Base-by-base conservation (phyloP, 2,888 invertebrate species). In the Lithophane ornitopus region DNA sequence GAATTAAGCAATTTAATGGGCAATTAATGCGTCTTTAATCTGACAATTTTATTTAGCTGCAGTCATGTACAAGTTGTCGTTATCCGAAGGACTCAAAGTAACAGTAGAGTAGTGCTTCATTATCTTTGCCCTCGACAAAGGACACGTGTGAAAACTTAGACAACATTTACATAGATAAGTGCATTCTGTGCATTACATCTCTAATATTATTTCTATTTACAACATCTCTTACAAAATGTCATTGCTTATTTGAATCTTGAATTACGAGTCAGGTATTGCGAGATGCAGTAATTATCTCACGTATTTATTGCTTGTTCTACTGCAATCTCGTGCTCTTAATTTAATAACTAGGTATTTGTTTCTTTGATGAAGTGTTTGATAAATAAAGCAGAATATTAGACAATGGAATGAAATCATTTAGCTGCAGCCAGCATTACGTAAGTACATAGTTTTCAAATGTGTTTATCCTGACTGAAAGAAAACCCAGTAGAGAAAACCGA, bases 231-330 rank as follows among this genome's bases (percentile, higher is more conserved):
- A 44, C 49, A 58, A 59, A 71, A 83, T 82, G 56, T 74, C 73
- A 62, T 67, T 39, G 44, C 66, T 46, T 52, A 70, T 26, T 69
- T 72, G 26, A 44, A 58, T 69, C 71, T 67, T 76, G 61, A 67
- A 71, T 80, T 70, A 74, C 44, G 65, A 84, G 67, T 68, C 58
- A 65, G 68, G 26, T 84, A 69, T 72, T 80, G 72, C 84, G 41
- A 70, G 7, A 41, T 67, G 22, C 58, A 63, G 19, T 82, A 63
- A 80, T 80, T 70, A 80, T 67, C 54, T 66, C 71, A 44, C 46
- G 56, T 84, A 66, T 76, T 58, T 70, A 49, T 82, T 81, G 54
- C 69, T 59, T 67, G 54, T 44, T 70, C 46, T 54, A 44, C 62
- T 70, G 61, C 61, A 76, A 76, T 76, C 59, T 66, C n/a, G 12